Evolutionary conservation across 2,797 vertebrate species (phyloP).

Genomic region (Acanthurus tractus): DNA sequence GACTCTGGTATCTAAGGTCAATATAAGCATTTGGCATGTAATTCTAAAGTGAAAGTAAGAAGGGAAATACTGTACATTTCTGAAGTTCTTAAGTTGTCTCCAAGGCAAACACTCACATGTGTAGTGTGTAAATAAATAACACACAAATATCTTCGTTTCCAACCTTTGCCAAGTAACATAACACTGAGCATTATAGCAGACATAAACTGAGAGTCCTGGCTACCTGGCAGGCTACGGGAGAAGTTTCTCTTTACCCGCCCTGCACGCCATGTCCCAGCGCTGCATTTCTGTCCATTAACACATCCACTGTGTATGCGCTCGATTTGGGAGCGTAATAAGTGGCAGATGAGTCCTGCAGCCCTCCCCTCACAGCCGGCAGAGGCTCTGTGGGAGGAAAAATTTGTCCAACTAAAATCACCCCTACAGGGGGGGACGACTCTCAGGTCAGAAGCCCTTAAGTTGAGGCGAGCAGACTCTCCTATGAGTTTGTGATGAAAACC

Average conservation of each 20-base stretch:
- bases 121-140: conserved; percentile 66
- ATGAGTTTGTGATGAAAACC: conserved; percentile 94
- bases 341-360: conserved; percentile 75
- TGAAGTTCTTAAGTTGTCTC: conserved; percentile 60
- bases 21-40: conserved; percentile 56
- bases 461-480: conserved; percentile 88
- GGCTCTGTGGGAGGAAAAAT: conserved; percentile 88
- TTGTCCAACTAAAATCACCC: conserved; percentile 95
- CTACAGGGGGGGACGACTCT: conserved; percentile 82
- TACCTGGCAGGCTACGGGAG: conserved; percentile 50
- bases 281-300: conserved; percentile 80
- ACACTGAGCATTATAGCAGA: conserved; percentile 57
- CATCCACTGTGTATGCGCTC: conserved; percentile 69
- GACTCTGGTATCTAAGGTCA: conserved; percentile 47
- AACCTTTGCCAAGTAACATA: conserved; percentile 59
- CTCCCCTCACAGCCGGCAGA: conserved; percentile 72
- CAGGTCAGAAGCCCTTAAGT: conserved; percentile 91
- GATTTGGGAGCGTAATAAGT: conserved; percentile 74
- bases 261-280: conserved; percentile 63
- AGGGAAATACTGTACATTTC: conserved; percentile 61
- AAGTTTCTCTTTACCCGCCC: conserved; percentile 64
- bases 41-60: conserved; percentile 64
- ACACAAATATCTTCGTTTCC: conserved; percentile 57
- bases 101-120: conserved; percentile 64
- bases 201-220: conserved; percentile 67